Percentiles rank a stretch among this genome's conserved stretches.
These are phyloP conservation scores for Crocuta crocuta DNA, from an alignment of 2,113 vertebrate genomes.

Conservation along the genomic window DNA sequence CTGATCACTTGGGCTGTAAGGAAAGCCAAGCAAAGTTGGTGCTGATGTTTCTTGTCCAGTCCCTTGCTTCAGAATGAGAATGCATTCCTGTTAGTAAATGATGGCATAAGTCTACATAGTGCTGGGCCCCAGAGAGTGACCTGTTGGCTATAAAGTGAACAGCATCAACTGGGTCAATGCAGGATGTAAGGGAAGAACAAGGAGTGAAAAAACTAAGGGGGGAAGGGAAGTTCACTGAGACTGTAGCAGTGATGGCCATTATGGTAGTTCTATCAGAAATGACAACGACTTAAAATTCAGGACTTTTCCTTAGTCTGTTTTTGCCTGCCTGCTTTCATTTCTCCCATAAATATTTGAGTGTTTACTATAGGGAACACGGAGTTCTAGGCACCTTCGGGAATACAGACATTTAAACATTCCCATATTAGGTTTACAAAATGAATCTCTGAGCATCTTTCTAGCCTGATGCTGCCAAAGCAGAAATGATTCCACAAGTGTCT, in stretches of 20 bases:
- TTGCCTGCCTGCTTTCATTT: neutral
- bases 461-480: neutral
- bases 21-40: neutral
- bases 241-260: neutral
- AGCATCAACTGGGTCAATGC: neutral
- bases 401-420: neutral
- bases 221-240: neutral
- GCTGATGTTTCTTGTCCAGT: neutral
- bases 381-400: neutral
- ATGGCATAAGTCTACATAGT: neutral
- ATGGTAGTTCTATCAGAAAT: neutral
- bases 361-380: neutral
- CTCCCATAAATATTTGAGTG: neutral
- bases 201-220: neutral
- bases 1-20: neutral
- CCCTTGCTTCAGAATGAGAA: neutral
- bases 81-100: neutral
- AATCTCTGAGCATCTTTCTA: slow-evolving; percentile 2
- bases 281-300: slow-evolving; percentile 7
- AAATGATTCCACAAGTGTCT: neutral
- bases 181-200: neutral
- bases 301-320: neutral
- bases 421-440: neutral
- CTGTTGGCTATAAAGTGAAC: neutral
- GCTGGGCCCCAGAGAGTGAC: neutral